A percentile compares a stretch with the other conserved stretches of the same genome.
Evolutionary conservation across 2,797 vertebrate species (phyloP).

Genomic region (Dermochelys coriacea): DNA sequence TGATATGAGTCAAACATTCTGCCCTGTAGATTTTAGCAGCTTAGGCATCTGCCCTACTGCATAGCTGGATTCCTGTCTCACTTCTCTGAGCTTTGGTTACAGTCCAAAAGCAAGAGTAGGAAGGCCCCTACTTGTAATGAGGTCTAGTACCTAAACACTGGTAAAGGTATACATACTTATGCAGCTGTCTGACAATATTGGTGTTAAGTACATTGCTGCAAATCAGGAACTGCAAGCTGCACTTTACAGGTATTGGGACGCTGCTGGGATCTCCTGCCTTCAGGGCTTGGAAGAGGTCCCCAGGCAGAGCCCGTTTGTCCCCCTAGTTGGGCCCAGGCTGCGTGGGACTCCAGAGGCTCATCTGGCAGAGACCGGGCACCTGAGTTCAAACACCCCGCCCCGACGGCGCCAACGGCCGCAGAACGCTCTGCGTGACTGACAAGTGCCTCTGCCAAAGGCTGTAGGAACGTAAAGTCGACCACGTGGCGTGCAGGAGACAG

Average conservation of each 20-base stretch:
- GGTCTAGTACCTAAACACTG: background rate
- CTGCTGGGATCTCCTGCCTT: no score
- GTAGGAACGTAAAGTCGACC: background rate
- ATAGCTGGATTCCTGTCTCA: background rate
- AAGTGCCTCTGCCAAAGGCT: background rate
- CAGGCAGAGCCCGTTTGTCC: background rate
- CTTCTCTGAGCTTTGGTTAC: background rate
- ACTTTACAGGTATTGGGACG: no score
- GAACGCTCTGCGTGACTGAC: fast-evolving
- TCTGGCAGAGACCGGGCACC: fast-evolving
- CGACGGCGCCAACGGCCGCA: fast-evolving
- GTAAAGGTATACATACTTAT: background rate
- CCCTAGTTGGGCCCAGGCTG: background rate
- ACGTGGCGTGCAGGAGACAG: constrained; percentile 36
- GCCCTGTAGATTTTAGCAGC: background rate
- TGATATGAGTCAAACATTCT: background rate
- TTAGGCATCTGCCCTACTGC: background rate
- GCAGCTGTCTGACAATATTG: background rate
- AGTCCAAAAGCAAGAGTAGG: background rate
- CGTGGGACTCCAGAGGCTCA: background rate
- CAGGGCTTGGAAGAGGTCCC: background rate
- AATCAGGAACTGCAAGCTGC: background rate
- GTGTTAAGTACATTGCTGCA: background rate
- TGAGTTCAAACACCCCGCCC: background rate
- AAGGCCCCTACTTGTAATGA: background rate